Evolutionary conservation across 2,888 invertebrate species (phyloP).

Genomic region (Nasonia oneida): DNA sequence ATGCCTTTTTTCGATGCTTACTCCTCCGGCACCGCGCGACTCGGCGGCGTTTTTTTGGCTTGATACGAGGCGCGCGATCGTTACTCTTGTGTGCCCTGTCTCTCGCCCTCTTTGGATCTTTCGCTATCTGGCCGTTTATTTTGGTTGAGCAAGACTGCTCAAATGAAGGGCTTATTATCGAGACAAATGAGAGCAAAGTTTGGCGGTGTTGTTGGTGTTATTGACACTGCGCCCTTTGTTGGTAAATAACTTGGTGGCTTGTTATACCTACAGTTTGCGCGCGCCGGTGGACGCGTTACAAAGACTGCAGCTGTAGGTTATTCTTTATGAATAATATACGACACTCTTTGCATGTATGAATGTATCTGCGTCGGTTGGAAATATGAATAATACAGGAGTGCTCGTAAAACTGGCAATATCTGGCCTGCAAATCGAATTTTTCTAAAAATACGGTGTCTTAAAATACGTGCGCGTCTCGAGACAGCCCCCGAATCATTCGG

Average conservation of each 20-base stretch:
- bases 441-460: conserved; percentile 7
- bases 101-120: background rate
- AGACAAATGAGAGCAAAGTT: conserved; percentile 18
- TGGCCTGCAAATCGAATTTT: background rate
- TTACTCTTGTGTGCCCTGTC: background rate
- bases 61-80: background rate
- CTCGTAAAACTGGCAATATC: no score
- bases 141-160: background rate
- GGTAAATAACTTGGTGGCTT: background rate
- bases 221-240: background rate
- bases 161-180: background rate
- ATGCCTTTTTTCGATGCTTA: background rate
- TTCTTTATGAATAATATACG: background rate
- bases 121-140: background rate
- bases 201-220: background rate
- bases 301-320: background rate
- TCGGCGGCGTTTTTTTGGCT: background rate
- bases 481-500: background rate
- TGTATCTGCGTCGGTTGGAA: no score
- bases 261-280: background rate
- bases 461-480: background rate
- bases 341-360: no score
- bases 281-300: background rate
- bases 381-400: no score
- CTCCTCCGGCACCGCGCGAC: background rate